Conservation (phyloP, 2,113 vertebrate genomes). For the Baryphthengus martii region DNA sequence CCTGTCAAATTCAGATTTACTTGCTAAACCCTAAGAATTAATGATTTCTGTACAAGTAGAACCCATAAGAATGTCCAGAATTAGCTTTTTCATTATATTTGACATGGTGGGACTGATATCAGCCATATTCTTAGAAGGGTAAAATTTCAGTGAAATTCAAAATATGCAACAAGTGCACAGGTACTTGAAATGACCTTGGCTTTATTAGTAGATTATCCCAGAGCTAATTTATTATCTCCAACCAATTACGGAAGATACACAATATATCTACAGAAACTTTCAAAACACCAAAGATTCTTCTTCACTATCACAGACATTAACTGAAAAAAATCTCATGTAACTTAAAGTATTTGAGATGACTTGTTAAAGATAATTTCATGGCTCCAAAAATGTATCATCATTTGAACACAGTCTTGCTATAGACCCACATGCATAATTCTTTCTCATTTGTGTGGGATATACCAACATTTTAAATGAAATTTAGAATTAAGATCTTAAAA, state of each 20-base stretch:
- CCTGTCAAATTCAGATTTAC: not conserved
- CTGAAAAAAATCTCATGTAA: not conserved
- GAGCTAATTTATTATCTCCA: not conserved
- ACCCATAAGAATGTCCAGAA: not conserved
- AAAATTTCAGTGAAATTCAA: not conserved
- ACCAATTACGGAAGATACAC: not conserved
- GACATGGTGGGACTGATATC: not conserved
- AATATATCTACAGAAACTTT: not conserved
- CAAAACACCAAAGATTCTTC: not conserved
- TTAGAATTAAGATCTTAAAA: not conserved
- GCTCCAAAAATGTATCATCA: not conserved
- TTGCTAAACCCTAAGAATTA: not conserved
- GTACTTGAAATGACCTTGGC: not conserved
- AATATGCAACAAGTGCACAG: not conserved
- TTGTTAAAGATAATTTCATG: not conserved
- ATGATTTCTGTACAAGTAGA: not conserved
- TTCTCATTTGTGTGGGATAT: not conserved
- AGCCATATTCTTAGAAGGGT: not conserved
- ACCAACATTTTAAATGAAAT: not conserved
- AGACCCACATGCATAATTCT: not conserved
- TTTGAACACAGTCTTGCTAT: not conserved
- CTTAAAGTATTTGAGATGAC: not conserved
- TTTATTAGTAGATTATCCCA: not conserved
- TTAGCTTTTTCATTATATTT: not conserved
- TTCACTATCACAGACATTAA: not conserved